Base-by-base conservation (phyloP, 2,797 vertebrate genomes). In the Parauchenoglanis ngamensis region DNA sequence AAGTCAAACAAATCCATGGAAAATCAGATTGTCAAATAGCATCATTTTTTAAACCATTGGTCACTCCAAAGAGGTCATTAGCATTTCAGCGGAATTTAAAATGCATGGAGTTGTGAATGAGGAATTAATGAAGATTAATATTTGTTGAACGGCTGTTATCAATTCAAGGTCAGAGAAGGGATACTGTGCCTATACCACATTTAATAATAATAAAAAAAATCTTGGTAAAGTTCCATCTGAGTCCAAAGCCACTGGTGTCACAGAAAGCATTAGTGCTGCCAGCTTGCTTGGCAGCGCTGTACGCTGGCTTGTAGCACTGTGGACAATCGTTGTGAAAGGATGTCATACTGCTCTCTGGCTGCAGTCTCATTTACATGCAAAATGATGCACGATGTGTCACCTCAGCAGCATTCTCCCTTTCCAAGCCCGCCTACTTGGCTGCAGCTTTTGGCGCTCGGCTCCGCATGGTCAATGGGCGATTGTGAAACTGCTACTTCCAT, bases 251-350 rank as follows among this genome's bases (percentile, higher is more conserved):
- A 23, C 84, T 85, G 84, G 85, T 92, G 92, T 93, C 90, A 92
- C 90, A 90, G 91, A 87, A 87, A 87, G 75, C 46, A 56, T 54
- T 85, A 83, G 72, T 35, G 92, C 91, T 91, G 92, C 93, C 92
- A 92, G 67, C 89, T 89, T 92, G 89, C 88, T 89, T 90, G 90
- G 90, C 88, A 85, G 70, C 25, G 56, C 87, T 88, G 85, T 76
- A 40, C 87, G 25, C 68, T 86, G 91, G 92, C 90, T 91, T 90
- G 90, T 92, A 92, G 92, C 88, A 90, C 88, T 90, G 90, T 87
- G 87, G 88, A 91, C 89, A 91, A 56, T 86, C 49, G 56, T 78
- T 84, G 89, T 87, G 78, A 87, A 92, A 94, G 92, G 94, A 92
- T 88, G 79, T 52, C 77, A 86, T 79, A 84, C 82, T 88, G 85